Percentiles rank a stretch among this genome's conserved stretches.
Conservation (phyloP, 1,140 invertebrate species). For the Leptinotarsa defecta region DNA sequence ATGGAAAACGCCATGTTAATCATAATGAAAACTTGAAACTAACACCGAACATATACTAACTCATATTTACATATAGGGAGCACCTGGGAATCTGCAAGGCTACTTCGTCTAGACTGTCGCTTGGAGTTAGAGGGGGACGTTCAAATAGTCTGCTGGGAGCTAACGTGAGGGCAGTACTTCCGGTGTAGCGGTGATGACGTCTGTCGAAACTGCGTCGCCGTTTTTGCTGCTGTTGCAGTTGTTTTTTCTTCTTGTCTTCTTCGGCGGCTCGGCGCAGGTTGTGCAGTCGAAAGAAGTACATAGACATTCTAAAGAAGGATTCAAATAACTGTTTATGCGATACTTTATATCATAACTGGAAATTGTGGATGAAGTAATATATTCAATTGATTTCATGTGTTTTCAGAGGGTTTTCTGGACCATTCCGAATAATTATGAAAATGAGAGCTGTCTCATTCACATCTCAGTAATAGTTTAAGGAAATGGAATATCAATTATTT, state of each 20-base stretch:
- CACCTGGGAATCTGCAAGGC: slow-evolving; percentile 91
- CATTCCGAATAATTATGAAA: not conserved
- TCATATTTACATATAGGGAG: slow-evolving; percentile 49
- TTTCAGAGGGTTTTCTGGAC: not conserved
- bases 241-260: slow-evolving; percentile 61
- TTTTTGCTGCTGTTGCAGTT: slow-evolving; percentile 61
- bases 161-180: slow-evolving; percentile 61
- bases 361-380: not conserved
- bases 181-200: slow-evolving; percentile 52
- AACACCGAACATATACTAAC: slow-evolving; percentile 14
- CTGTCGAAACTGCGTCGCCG: slow-evolving; percentile 53
- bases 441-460: not conserved
- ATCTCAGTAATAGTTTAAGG: not conserved
- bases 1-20: no score
- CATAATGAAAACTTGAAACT: not conserved
- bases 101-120: slow-evolving; percentile 88
- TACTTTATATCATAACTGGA: not conserved
- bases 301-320: slow-evolving; percentile 73
- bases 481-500: not conserved
- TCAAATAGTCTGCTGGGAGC: slow-evolving; percentile 82
- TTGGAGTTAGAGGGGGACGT: slow-evolving; percentile 77
- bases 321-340: not conserved
- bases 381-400: not conserved
- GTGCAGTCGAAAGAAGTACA: slow-evolving; percentile 93
- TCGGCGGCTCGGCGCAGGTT: slow-evolving; percentile 82